Evolutionary conservation across 2,888 invertebrate species (phyloP), one percentile per base, ranked within the genome.

Genomic region (Macroteleia sp.): DNA sequence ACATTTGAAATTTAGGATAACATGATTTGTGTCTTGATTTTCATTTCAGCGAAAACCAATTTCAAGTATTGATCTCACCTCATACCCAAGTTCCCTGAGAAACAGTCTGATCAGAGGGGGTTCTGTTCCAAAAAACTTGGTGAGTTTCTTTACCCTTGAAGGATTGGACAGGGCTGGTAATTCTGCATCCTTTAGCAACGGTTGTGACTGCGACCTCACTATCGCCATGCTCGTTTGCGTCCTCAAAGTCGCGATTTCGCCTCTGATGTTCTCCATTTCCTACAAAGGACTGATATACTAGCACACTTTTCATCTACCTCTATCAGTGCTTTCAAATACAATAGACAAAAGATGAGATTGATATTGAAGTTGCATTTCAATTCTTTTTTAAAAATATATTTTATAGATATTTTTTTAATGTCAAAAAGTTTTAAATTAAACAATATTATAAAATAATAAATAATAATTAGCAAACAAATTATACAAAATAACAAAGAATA

Each of bases 51-150:
- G n/a, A n/a, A n/a, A n/a, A n/a, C n/a, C n/a, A n/a, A 25, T 25
- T 50, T 22, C 9, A 39, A 17, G 48, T n/a, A 59, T 42, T 12
- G 17, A 54, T 59, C 87, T 88, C 90, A 96, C 97, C 95, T 97
- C 97, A 92, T 97, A 98, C 86, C 97, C 97, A 81, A 98, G 94
- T 92, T 96, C 97, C 92, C 96, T 96, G 59, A 98, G 93, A 93
- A 97, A 98, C 70, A 97, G 93, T 91, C 97, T 94, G 92, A 97
- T 94, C 81, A 97, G 93, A 8, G 97, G 97, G 25, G 97, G 97
- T 91, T 98, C 97, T 91, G 97, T 96, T 20, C 97, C 98, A 92
- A 98, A 98, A 93, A 98, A 97, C 93, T 97, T 96, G 70, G 97
- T 97, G 80, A 97, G 93, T 85, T 97, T 95, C 91, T 96, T 96